phyloP scores from a whole-genome alignment of 2,888 invertebrate genomes.

The Philonicus albiceps region DNA sequence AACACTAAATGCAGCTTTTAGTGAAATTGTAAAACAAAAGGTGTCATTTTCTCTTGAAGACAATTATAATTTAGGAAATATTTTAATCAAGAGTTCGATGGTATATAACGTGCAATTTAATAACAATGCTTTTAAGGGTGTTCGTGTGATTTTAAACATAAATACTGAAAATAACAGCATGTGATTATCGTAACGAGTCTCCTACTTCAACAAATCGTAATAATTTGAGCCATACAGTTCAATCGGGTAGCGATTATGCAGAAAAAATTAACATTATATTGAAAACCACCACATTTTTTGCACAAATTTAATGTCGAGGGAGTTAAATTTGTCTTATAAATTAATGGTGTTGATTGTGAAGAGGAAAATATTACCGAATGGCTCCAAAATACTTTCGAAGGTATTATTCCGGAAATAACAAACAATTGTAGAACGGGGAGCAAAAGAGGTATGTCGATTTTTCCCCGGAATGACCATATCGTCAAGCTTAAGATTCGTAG shows the following conservation, averaged over 20 bases:
- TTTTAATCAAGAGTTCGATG: not conserved
- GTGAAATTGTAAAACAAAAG: not conserved
- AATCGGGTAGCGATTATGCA: too few species aligned
- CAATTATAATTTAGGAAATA: not conserved
- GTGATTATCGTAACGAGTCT: too few species aligned
- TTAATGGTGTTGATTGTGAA: not conserved
- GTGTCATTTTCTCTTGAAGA: too few species aligned
- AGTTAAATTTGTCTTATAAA: not conserved
- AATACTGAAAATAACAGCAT: too few species aligned
- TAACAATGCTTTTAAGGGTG: too few species aligned
- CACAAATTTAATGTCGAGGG: not conserved
- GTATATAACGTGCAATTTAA: too few species aligned
- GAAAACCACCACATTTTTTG: not conserved
- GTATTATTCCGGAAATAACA: not conserved
- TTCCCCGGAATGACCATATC: not conserved
- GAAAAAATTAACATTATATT: too few species aligned
- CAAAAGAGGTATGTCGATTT: too few species aligned
- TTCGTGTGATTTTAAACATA: too few species aligned
- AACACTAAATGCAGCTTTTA: too few species aligned
- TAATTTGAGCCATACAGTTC: too few species aligned
- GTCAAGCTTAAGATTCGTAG: not conserved
- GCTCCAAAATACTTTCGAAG: not conserved
- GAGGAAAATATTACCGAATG: not conserved
- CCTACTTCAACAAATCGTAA: too few species aligned
- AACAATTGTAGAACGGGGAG: not conserved